phyloP scores from a whole-genome alignment of 1,140 invertebrate species.

The Cotesia chilonis region DNA sequence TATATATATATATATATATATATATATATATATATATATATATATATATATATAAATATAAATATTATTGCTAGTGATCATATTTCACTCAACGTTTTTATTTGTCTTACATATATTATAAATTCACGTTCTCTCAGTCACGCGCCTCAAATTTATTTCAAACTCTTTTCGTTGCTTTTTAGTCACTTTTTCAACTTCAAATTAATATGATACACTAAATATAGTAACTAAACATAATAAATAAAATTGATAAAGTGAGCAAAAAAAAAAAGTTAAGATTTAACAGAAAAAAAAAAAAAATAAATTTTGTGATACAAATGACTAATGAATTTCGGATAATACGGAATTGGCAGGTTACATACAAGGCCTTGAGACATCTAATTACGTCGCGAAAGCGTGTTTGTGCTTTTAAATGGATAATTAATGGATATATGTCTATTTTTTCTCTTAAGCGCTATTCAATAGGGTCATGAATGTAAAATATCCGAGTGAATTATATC shows the following conservation, averaged over 20 bases:
- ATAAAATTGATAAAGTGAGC: conserved; percentile 22
- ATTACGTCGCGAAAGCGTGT: not conserved
- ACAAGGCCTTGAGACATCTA: conserved; percentile 39
- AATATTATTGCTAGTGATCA: conserved; percentile 2
- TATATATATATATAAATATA: too few species aligned
- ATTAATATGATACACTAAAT: not conserved
- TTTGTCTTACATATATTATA: not conserved
- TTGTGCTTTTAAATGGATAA: too few species aligned
- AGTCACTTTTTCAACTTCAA: too few species aligned
- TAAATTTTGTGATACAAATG: conserved; percentile 32
- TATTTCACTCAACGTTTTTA: conserved; percentile 33
- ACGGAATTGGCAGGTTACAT: conserved; percentile 25
- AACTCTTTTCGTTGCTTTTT: conserved; percentile 29
- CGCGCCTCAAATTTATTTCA: conserved; percentile 21
- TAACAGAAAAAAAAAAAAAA: conserved; percentile 41
- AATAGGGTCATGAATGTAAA: too few species aligned
- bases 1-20: too few species aligned
- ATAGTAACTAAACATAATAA: not conserved
- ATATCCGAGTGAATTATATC: too few species aligned
- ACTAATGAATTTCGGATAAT: not conserved
- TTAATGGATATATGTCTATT: too few species aligned
- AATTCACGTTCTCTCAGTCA: conserved; percentile 25
- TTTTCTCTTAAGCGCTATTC: too few species aligned
- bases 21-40: too few species aligned
- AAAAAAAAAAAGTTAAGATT: conserved; percentile 38